Evolutionary conservation across 2,888 invertebrate genomes (phyloP), one percentile per base, ranked within the genome.

Genomic region (Eristalis pertinax): DNA sequence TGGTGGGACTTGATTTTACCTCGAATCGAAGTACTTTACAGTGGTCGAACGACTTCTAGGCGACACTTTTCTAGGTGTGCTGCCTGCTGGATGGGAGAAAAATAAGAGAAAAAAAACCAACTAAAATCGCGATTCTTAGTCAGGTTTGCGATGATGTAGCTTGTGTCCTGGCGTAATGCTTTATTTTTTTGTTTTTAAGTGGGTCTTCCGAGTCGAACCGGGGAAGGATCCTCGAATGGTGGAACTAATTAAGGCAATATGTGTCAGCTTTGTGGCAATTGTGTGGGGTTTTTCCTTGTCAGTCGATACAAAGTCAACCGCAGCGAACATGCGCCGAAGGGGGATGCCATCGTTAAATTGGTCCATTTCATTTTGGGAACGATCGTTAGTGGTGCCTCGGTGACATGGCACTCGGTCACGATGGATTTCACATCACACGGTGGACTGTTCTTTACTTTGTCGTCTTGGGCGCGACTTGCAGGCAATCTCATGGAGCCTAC

Each of bases 31-130:
- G 32, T 72, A 70, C 56, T 24, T 38, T 32, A 32, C 19, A 22
- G 75, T 65, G 35, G 50, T 19, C 8, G 50, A 50, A 50, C 76
- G 76, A 76, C 76, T 62, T 62, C 24, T 4, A 76, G 76, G 50
- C 76, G 76, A 68, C 62, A 75, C 58, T 26, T 63, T 22, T 63
- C 50, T 50, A 50, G 50, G 50, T 50, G 50, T 50, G 50, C 19
- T 50, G 50, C 19, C 43, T 19, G n/a, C 4, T 26, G 50, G 19
- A 50, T 8, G 50, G 19, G 19, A 19, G n/a, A n/a, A n/a, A n/a
- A n/a, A n/a, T n/a, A n/a, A 15, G 19, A 19, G 19, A 19, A 50
- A 5, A 50, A 50, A 50, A 19, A 43, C 2, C n/a, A 43, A n/a
- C 43, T 4, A 7, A 50, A 50, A 50, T 19, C 50, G 50, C 50